Conservation (phyloP, 1,140 invertebrate genomes). For the Eubasilissa regina region DNA sequence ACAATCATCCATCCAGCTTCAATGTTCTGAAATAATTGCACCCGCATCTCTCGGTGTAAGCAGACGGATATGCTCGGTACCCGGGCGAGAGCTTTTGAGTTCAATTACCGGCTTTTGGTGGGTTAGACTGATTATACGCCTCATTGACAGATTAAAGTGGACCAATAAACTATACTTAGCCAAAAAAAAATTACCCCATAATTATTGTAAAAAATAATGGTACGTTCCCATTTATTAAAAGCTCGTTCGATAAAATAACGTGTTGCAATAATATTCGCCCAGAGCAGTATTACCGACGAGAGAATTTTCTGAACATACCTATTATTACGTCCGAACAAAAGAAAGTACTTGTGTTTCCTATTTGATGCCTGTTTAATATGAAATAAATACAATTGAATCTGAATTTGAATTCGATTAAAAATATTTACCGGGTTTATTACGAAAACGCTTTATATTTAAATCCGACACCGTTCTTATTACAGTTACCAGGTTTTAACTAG, state of each 20-base stretch:
- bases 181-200: conserved; percentile 14
- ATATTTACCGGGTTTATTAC: conserved; percentile 10
- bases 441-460: conserved; percentile 21
- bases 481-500: conserved; percentile 7
- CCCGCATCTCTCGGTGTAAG: conserved; percentile 45
- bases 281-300: too few species aligned
- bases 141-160: conserved; percentile 15
- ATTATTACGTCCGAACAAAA: too few species aligned
- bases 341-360: too few species aligned
- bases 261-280: too few species aligned
- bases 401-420: conserved; percentile 14
- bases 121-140: conserved; percentile 26
- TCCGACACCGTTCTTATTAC: conserved; percentile 14
- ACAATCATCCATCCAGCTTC: conserved; percentile 46
- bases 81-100: conserved; percentile 17
- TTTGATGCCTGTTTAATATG: too few species aligned
- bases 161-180: conserved; percentile 20
- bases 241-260: too few species aligned
- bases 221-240: too few species aligned
- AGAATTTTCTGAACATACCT: too few species aligned
- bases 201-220: too few species aligned
- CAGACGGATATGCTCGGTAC: conserved; percentile 30
- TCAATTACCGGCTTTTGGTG: conserved; percentile 22
- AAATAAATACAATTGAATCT: background rate
- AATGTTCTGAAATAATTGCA: conserved; percentile 54